Percentiles rank a stretch among this genome's conserved stretches.
Evolutionary conservation across 2,113 vertebrate genomes (phyloP).

Genomic region (Mus pahari): DNA sequence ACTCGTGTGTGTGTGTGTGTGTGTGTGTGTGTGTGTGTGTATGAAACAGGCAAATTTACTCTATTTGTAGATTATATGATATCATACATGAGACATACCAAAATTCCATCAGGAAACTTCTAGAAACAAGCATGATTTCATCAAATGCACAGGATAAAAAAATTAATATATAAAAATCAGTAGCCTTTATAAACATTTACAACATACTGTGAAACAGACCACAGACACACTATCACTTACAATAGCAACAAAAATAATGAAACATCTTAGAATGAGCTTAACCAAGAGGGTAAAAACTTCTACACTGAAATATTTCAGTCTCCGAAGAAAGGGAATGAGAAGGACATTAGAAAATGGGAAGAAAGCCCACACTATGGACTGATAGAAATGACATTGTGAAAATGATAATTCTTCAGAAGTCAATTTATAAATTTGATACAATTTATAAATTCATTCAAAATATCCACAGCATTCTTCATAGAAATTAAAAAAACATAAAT

Average conservation of each 20-base stretch:
- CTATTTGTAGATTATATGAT: not conserved
- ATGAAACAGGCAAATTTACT: not conserved
- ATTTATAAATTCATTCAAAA: not conserved
- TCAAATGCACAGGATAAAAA: not conserved
- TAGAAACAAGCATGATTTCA: not conserved
- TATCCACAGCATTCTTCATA: not conserved
- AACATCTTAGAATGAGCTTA: not conserved
- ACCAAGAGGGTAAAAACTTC: not conserved
- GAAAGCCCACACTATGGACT: not conserved
- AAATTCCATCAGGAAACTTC: not conserved
- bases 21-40: no score
- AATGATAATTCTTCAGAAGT: not conserved
- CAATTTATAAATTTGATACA: not conserved
- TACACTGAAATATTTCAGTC: not conserved
- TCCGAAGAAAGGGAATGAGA: not conserved
- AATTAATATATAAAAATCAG: no score
- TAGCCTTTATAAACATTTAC: not conserved
- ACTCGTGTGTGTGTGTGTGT: no score
- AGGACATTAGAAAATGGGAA: not conserved
- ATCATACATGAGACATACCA: not conserved
- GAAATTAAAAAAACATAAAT: not conserved
- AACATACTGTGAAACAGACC: not conserved
- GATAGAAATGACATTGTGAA: not conserved
- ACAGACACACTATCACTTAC: not conserved
- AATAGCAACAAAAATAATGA: not conserved